Evolutionary conservation across 2,113 vertebrate genomes (phyloP).

Genomic region (Falcunculus frontatus): DNA sequence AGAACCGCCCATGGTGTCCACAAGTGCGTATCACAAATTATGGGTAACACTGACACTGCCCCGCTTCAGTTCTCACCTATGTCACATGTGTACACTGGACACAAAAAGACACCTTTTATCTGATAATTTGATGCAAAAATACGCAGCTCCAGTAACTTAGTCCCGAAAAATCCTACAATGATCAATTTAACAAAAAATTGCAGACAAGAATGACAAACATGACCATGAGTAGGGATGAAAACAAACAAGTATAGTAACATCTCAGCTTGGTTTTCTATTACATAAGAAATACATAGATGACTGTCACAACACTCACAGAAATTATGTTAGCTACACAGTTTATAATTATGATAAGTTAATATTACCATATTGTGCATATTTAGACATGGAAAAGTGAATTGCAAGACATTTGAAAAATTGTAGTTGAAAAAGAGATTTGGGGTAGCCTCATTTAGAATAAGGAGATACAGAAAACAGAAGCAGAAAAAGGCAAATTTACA

Average conservation of each 20-base stretch:
- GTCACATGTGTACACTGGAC: neutral
- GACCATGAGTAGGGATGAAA: neutral
- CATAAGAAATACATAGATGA: neutral
- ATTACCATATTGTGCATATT: neutral
- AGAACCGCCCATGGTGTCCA: neutral
- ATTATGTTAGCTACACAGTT: neutral
- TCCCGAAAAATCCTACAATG: neutral
- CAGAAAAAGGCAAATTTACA: neutral
- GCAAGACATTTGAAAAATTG: neutral
- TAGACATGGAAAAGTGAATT: neutral
- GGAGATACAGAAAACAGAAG: neutral
- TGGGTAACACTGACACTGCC: neutral
- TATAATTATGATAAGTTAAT: neutral
- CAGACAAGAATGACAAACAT: neutral
- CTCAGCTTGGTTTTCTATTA: neutral
- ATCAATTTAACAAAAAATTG: neutral
- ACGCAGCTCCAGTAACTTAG: neutral
- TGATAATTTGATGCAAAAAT: neutral
- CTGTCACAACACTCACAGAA: neutral
- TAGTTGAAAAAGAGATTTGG: neutral
- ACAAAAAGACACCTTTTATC: neutral
- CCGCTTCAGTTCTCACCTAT: neutral
- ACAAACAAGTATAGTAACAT: neutral
- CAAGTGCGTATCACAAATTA: neutral
- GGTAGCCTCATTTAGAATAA: neutral